Evolutionary conservation across 2,113 vertebrate genomes (phyloP), one percentile per base, ranked within the genome.

Genomic region (Albula glossodonta): DNA sequence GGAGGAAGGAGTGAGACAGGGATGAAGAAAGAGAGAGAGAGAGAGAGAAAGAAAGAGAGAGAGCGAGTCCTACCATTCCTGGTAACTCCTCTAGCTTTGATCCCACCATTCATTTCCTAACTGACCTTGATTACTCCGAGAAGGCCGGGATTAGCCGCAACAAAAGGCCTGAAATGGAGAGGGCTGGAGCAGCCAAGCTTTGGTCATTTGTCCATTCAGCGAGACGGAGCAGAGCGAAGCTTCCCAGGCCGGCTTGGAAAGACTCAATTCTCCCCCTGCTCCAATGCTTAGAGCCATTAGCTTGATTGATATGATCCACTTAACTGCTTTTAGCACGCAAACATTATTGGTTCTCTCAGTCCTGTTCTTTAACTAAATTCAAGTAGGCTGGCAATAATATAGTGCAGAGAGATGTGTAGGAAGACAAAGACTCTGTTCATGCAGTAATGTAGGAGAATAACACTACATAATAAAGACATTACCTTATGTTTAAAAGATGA

Each of bases 91-190:
- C 57, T 13, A 10, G 60, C 22, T 49, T 70, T 83, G 60, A 83
- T 83, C 82, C 60, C 31, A 13, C 60, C 49, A 74, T 83, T 83
- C 17, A 51, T 83, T 66, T 60, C 60, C 60, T 70, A 83, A 83
- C 70, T 83, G 82, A 83, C 82, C 82, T 83, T 74, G 82, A 70
- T 83, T 66, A 83, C 70, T 83, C 19, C 56, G 51, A 83, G 17
- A 50, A 66, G 82, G 63, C 82, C 48, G 13, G 70, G 82, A 83
- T 83, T 83, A 83, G 74, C 70, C 22, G 82, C 19, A 83, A 83
- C 60, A 83, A 83, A 83, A 31, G 82, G 82, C 82, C 13, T 83
- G 60, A 70, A 83, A 83, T 74, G 41, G 82, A 74, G 82, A 74
- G 70, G 48, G 63, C 48, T 22, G 48, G n/a, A 51, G 48, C 70